These are phyloP conservation scores for Chauna torquata DNA, from an alignment of 2,113 vertebrate species.

Conservation along the genomic window DNA sequence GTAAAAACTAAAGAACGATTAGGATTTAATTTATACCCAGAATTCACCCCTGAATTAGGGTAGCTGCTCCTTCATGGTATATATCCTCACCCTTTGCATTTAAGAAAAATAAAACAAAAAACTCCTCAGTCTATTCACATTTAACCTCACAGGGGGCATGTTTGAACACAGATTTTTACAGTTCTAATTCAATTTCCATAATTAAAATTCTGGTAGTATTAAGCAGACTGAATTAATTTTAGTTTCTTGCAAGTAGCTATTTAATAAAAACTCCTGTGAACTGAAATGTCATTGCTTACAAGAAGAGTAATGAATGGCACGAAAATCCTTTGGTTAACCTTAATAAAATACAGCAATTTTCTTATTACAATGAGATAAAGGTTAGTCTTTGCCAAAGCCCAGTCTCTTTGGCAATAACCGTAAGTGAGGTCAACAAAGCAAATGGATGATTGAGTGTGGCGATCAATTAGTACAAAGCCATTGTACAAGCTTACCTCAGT, in stretches of 20 bases:
- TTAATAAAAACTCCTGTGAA: background rate
- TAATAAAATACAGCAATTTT: background rate
- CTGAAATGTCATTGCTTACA: background rate
- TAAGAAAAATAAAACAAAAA: background rate
- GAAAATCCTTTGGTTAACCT: background rate
- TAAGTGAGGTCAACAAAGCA: background rate
- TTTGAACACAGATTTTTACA: background rate
- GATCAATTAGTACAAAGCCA: background rate
- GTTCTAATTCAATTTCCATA: background rate
- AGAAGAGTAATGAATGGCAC: background rate
- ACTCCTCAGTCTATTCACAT: background rate
- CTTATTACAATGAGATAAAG: background rate
- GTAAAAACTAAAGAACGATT: background rate
- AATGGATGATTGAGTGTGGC: background rate
- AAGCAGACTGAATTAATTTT: constrained; percentile 17
- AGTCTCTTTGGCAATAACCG: background rate
- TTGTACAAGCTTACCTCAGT: background rate
- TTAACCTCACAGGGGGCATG: background rate
- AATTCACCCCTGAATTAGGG: background rate
- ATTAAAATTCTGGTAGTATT: background rate
- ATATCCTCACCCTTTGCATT: background rate
- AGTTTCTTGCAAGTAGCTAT: background rate
- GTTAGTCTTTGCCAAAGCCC: background rate
- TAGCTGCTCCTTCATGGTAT: background rate
- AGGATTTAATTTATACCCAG: background rate